Base-by-base conservation (phyloP, 1,140 invertebrate genomes). In the Sipha flava region DNA sequence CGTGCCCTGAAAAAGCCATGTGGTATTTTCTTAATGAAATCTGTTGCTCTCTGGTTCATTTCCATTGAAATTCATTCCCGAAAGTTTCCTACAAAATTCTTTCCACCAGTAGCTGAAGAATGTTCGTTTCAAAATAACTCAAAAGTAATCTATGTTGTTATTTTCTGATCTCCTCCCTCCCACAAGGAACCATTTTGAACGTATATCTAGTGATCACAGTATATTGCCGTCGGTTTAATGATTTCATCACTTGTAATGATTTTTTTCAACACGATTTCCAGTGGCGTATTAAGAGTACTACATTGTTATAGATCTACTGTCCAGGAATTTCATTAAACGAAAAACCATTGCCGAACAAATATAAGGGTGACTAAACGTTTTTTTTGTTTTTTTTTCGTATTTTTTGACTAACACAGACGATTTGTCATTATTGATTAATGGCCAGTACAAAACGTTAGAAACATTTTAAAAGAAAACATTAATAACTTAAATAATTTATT, bases 11-110 rank as follows among this genome's bases (percentile, higher is more conserved):
- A 49, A 72, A 37, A 75, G 72, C 72, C 72, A 75, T 75, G 72
- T 75, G 72, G 47, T 75, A 75, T 75, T 49, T 75, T 54, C 49
- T 29, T 75, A 54, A 54, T 75, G 72, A 75, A 75, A 75, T 34
- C 26, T 7, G 26, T 52, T 34, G 47, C 37, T 23, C 62, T 16
- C 1, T 26, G 70, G 70, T 49, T 54, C 70, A 49, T 73, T 75
- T 54, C 72, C 49, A 75, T 57, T 34, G 23, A 34, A 54, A 75
- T 12, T 49, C 31, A 75, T 75, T 75, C 9, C 29, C n/a, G 37
- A 75, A 75, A 75, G 29, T 75, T 75, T 23, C 23, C 37, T 26
- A 66, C 37, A 12, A 66, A 66, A 40, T 66, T 43, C 37, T n/a
- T n/a, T 16, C 21, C 5, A 26, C 64, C 37, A 18, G 34, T 43